Conservation (phyloP, 2,797 vertebrate genomes). For the Luscinia megarhynchos region DNA sequence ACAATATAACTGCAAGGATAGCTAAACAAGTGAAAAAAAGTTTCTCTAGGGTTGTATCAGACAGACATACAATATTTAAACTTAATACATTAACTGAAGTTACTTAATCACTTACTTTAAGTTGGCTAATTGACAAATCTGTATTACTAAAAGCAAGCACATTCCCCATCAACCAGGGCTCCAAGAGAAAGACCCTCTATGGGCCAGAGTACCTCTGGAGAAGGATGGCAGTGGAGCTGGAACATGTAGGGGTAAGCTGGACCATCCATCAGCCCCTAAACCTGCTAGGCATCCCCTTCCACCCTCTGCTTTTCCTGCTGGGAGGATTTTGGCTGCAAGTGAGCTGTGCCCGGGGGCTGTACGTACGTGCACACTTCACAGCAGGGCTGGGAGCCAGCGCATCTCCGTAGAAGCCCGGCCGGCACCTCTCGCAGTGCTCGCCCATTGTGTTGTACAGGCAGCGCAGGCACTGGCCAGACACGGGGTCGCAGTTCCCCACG, state of each 20-base stretch:
- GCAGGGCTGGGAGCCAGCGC: conserved; percentile 68
- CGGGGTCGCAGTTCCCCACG: conserved; percentile 86
- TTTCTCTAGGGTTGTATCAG: too few relatives aligned
- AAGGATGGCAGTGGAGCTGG: neutral
- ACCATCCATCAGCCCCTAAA: neutral
- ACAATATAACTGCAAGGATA: too few relatives aligned
- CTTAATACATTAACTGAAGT: too few relatives aligned
- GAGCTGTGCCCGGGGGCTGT: fast-evolving
- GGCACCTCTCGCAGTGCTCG: conserved; percentile 83
- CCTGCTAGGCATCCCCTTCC: neutral
- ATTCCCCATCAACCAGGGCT: neutral
- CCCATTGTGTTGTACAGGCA: conserved; percentile 88
- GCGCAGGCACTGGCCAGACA: conserved; percentile 86
- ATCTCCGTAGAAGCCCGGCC: conserved; percentile 83
- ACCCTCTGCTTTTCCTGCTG: neutral
- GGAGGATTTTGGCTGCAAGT: neutral
- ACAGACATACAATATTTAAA: too few relatives aligned
- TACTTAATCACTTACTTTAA: too few relatives aligned
- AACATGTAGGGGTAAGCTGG: neutral
- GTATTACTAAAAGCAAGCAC: too few relatives aligned
- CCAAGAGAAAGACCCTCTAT: neutral
- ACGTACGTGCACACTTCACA: conserved; percentile 86
- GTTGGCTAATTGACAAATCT: too few relatives aligned
- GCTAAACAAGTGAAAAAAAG: too few relatives aligned
- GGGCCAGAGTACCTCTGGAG: neutral